Conservation (phyloP, 2,888 invertebrate species). For the Polymixis flavicincta region DNA sequence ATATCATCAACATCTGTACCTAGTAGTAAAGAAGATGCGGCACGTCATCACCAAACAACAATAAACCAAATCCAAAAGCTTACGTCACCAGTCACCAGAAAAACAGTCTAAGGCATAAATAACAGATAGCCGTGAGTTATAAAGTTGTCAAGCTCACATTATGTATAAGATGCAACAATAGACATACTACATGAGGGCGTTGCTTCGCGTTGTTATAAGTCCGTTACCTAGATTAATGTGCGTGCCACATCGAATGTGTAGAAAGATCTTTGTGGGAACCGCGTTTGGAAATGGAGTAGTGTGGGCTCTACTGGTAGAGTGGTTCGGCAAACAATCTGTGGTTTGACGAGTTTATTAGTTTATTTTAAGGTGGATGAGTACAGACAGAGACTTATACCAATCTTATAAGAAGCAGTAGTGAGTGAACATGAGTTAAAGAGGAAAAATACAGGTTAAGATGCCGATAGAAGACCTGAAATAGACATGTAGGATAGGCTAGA, state of each 20-base stretch:
- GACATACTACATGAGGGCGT: conserved; percentile 75
- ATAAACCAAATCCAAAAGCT: conserved; percentile 40
- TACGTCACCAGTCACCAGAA: conserved; percentile 60
- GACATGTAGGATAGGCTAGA: too few relatives aligned
- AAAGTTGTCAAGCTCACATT: conserved; percentile 75
- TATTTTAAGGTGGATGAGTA: conserved; percentile 1
- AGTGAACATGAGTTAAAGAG: not conserved
- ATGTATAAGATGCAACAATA: conserved; percentile 77
- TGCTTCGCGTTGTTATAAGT: conserved; percentile 75
- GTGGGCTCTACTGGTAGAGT: conserved; percentile 64
- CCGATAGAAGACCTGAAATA: not conserved
- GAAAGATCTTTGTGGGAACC: conserved; percentile 89
- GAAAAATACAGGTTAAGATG: not conserved
- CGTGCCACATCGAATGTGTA: conserved; percentile 86
- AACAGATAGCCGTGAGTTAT: conserved; percentile 70
- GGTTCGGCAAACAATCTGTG: conserved; percentile 45
- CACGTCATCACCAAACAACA: conserved; percentile 36
- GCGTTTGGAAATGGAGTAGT: conserved; percentile 82
- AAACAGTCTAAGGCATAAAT: conserved; percentile 62
- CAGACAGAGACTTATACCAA: not conserved
- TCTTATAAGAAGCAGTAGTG: too few relatives aligned
- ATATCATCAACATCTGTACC: too few relatives aligned
- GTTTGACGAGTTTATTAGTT: conserved; percentile 42
- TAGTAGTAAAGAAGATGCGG: too few relatives aligned
- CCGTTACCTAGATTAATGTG: conserved; percentile 88